A percentile compares a stretch with the other conserved stretches of the same genome.
Conservation (phyloP, 2,888 invertebrate species). For the Bhutanitis thaidina region DNA sequence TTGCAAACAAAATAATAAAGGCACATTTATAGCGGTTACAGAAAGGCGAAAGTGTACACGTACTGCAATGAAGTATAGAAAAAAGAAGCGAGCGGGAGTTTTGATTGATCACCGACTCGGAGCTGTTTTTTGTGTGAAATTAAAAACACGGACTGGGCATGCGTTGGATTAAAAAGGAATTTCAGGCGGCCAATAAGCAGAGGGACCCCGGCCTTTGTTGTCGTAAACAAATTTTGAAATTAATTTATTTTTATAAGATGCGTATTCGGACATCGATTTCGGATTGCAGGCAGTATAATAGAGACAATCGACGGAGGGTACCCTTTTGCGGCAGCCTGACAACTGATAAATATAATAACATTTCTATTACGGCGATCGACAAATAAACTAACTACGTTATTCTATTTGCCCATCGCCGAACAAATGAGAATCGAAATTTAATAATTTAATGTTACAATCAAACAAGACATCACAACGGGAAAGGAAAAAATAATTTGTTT, state of each 20-base stretch:
- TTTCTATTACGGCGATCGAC: conserved; percentile 12
- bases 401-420: neutral
- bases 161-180: conserved; percentile 75
- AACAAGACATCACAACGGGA: too few relatives aligned
- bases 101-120: conserved; percentile 77
- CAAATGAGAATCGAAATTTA: neutral
- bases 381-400: neutral
- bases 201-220: conserved; percentile 54
- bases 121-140: conserved; percentile 75
- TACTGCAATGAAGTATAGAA: conserved; percentile 72
- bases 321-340: conserved; percentile 2
- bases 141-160: conserved; percentile 73
- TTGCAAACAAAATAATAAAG: conserved; percentile 70
- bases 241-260: conserved; percentile 56
- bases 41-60: conserved; percentile 61
- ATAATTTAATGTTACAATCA: conserved; percentile 3
- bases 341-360: neutral
- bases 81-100: conserved; percentile 63
- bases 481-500: too few relatives aligned
- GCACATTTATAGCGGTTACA: conserved; percentile 69
- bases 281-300: conserved; percentile 45
- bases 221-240: conserved; percentile 55
- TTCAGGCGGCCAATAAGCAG: conserved; percentile 58
- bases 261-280: conserved; percentile 47
- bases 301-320: conserved; percentile 29